A percentile compares a stretch with the other conserved stretches of the same genome.
These are phyloP conservation scores for Pseudobourletiella spinata DNA, from an alignment of 1,140 invertebrate species.

Conservation along the genomic window DNA sequence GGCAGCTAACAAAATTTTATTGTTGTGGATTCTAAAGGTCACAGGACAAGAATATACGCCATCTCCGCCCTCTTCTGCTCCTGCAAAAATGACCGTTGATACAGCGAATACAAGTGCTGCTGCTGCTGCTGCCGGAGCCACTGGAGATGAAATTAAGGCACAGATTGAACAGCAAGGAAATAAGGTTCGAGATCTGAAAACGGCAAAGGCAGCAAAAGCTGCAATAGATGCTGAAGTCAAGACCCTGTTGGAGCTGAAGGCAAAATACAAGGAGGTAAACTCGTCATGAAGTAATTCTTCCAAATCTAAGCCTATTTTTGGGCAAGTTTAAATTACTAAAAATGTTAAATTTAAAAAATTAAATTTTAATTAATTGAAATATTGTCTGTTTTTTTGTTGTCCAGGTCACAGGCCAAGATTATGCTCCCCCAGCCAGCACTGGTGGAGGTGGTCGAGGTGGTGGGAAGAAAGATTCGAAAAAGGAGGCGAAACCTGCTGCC, in stretches of 20 bases:
- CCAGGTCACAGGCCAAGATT: conserved; percentile 51
- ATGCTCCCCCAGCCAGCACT: conserved; percentile 40
- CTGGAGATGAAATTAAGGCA: background rate
- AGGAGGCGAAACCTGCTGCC: conserved; percentile 17
- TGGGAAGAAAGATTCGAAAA: conserved; percentile 36
- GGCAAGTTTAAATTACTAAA: no score
- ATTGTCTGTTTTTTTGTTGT: background rate
- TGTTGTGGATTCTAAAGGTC: background rate
- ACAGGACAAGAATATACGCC: background rate
- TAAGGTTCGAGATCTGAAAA: conserved; percentile 29
- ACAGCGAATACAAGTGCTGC: background rate
- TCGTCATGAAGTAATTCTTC: no score
- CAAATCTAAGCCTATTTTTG: no score
- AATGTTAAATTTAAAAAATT: no score
- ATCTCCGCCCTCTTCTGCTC: background rate
- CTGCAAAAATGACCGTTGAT: background rate
- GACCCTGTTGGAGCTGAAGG: conserved; percentile 39
- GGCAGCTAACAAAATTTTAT: conserved; percentile 40
- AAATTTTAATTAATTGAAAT: no score
- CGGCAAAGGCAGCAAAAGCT: conserved; percentile 32
- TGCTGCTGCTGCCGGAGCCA: background rate
- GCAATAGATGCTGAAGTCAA: conserved; percentile 40
- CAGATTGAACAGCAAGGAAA: conserved; percentile 37
- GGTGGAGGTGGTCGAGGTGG: conserved; percentile 11
- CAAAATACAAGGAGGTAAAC: conserved; percentile 37